Base-by-base conservation (phyloP, 2,797 vertebrate species). In the Mionectes olivaceus region DNA sequence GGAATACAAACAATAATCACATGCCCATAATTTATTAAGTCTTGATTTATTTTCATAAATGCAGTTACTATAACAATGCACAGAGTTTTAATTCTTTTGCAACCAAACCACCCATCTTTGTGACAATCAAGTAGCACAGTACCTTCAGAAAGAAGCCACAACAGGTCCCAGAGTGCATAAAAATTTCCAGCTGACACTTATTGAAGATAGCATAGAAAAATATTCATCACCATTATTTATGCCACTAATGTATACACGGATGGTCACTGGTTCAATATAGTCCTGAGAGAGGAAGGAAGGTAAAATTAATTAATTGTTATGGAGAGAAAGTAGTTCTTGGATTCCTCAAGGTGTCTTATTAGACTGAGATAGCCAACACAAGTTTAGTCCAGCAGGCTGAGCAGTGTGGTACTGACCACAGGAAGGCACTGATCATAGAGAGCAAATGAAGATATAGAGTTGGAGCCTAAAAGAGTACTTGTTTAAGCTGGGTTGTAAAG, bases 41-140 rank as follows among this genome's bases (percentile, higher is more conserved):
- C 87, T 79, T 92, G 87, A 75, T 80, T 96, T 93, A 81, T 67
- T 92, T 95, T 96, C 82, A 88, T 83, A 94, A 96, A 91, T 86
- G 59, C 74, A 84, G 73, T 90, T 70, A 74, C 59, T 92, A 5
- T 93, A 86, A 94, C 93, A 94, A 94, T 97, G 56, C 91, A 79
- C 92, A 88, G 15, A 69, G 85, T 67, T 47, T 90, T 77, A 73
- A 63, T 83, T 35, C 76, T 94, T 91, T 94, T 4, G 63, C 77
- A 95, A 93, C 49, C 24, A 70, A 91, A 86, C 91, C 80, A 65
- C 85, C 41, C 94, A 41, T 89, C 73, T 93, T 86, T 75, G 55
- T 95, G 69, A 85, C 73, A 91, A 74, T 35, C 2, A 47, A 35
- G 56, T 74, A 90, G 63, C 5, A 0, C 67, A 84, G 64, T 55